A percentile compares a stretch with the other conserved stretches of the same genome.
Evolutionary conservation across 2,888 invertebrate species (phyloP).

Genomic region (Eristalis arbustorum): DNA sequence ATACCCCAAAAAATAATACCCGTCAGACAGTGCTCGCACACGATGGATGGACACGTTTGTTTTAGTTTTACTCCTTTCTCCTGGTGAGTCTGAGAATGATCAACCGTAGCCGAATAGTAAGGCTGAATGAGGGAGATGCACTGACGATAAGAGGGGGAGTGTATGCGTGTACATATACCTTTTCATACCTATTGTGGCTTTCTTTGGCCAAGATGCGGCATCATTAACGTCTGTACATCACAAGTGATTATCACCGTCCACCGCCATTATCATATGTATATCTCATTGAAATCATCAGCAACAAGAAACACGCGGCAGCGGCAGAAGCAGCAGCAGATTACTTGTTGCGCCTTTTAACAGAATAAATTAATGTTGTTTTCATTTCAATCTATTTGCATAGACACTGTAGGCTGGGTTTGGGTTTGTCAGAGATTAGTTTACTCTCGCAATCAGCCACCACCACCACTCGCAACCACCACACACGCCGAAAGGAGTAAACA

Average conservation of each 20-base stretch:
- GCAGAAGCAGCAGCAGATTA: constrained; percentile 42
- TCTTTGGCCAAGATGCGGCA: constrained; percentile 40
- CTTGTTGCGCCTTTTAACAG: constrained; percentile 70
- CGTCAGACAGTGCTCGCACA: not conserved
- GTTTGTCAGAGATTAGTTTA: constrained; percentile 40
- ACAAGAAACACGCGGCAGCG: not conserved
- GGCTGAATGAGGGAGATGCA: constrained; percentile 5
- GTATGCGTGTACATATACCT: not conserved
- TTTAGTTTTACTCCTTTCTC: constrained; percentile 74
- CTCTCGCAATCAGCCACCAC: constrained; percentile 51
- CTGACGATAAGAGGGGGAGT: not conserved
- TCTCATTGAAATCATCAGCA: constrained; percentile 34
- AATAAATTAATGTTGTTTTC: constrained; percentile 70
- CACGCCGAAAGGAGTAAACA: constrained; percentile 68
- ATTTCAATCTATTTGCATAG: constrained; percentile 65
- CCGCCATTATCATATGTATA: constrained; percentile 55
- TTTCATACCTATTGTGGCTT: not conserved
- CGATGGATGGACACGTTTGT: constrained; percentile 56
- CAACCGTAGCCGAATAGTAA: not conserved
- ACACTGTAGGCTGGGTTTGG: constrained; percentile 9
- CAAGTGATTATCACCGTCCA: constrained; percentile 64
- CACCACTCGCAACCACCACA: constrained; percentile 34
- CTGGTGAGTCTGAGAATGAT: constrained; percentile 57
- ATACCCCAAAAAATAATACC: constrained; percentile 62
- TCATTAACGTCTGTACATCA: constrained; percentile 63